Evolutionary conservation across 2,797 vertebrate genomes (phyloP).

Genomic region (Sciurus vulgaris): DNA sequence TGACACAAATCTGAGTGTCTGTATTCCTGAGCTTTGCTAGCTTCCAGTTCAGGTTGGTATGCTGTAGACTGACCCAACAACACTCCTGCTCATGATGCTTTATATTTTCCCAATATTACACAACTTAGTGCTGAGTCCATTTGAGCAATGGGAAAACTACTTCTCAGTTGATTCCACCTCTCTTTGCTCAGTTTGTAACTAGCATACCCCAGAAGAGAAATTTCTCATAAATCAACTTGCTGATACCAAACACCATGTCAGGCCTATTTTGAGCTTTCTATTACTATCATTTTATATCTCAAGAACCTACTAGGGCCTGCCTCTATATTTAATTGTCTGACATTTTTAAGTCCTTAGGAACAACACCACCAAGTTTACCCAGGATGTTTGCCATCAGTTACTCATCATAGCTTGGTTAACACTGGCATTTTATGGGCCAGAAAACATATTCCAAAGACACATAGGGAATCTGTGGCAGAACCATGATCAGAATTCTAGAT

Average conservation of each 20-base stretch:
- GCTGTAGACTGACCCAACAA: neutral
- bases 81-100: constrained; percentile 1
- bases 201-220: neutral
- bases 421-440: neutral
- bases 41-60: neutral
- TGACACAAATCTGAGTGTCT: neutral
- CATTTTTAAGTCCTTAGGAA: neutral
- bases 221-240: neutral
- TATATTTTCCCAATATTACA: neutral
- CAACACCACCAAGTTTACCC: neutral
- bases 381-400: neutral
- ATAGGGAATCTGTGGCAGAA: neutral
- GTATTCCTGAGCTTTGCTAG: neutral
- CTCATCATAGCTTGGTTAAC: neutral
- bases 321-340: neutral
- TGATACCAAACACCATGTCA: neutral
- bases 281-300: neutral
- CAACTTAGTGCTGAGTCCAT: neutral
- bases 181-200: neutral
- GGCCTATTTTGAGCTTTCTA: neutral
- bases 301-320: neutral
- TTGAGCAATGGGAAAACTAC: neutral
- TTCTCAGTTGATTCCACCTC: neutral
- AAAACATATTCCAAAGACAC: constrained; percentile 13
- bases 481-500: neutral